phyloP scores from a whole-genome alignment of 2,888 invertebrate genomes.

The Mantis religiosa region DNA sequence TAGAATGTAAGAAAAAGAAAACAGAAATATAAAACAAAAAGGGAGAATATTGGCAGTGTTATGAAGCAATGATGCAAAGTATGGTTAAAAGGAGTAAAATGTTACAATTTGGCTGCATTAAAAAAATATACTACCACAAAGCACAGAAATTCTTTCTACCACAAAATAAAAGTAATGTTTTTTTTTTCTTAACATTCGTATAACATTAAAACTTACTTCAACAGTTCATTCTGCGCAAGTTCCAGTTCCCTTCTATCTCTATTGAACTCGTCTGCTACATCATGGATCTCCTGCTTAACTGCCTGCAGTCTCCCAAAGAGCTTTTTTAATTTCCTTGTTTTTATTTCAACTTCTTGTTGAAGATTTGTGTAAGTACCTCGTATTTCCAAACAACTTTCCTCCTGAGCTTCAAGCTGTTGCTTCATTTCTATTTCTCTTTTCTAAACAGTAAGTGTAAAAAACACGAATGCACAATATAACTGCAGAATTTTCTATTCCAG shows the following conservation, averaged over 20 bases:
- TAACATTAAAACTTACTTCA: conserved; percentile 49
- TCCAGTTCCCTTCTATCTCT: conserved; percentile 89
- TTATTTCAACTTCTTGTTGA: conserved; percentile 95
- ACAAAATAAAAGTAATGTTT: too few species aligned
- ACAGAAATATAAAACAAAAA: too few species aligned
- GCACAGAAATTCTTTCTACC: too few species aligned
- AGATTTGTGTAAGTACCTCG: conserved; percentile 86
- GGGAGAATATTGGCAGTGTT: too few species aligned
- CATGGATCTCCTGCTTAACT: conserved; percentile 72
- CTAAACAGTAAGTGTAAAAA: conserved; percentile 4
- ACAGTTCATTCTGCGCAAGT: conserved; percentile 84
- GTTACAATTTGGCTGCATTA: too few species aligned
- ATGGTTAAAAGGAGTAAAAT: too few species aligned
- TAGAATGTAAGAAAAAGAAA: too few species aligned
- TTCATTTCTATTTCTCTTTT: conserved; percentile 80
- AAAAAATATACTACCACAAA: too few species aligned
- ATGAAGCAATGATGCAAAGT: too few species aligned
- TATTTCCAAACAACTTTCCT: conserved; percentile 86
- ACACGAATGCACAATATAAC: background rate
- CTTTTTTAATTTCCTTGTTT: conserved; percentile 89
- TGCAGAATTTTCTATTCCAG: background rate
- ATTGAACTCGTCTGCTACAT: conserved; percentile 83
- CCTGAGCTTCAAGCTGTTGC: conserved; percentile 88
- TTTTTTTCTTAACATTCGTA: too few species aligned
- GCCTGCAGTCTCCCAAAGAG: conserved; percentile 77